Evolutionary conservation across 2,797 vertebrate genomes (phyloP).

Genomic region (Avahi laniger): DNA sequence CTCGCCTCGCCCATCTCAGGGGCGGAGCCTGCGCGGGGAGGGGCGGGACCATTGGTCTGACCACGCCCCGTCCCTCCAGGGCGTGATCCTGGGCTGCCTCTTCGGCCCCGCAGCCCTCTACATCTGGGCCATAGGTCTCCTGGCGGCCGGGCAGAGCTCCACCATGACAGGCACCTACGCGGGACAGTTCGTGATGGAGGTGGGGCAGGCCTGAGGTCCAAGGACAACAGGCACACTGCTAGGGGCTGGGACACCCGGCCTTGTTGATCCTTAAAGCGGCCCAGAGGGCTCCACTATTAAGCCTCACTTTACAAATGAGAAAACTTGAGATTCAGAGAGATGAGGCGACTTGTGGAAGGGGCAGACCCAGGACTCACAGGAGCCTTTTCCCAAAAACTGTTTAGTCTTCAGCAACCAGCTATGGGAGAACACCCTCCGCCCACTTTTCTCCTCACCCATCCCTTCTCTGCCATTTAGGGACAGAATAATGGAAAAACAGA

Average conservation of each 20-base stretch:
- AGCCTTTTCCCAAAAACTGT: not conserved
- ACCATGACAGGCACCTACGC: conserved; percentile 90
- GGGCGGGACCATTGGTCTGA: not conserved
- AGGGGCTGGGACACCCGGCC: accelerated
- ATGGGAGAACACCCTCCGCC: no score
- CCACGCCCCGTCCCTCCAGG: conserved; percentile 71
- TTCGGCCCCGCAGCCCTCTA: conserved; percentile 85
- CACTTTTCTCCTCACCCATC: not conserved
- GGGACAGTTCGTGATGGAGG: conserved; percentile 90
- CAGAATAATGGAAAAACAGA: not conserved
- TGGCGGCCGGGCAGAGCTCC: conserved; percentile 89
- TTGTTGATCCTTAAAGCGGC: not conserved
- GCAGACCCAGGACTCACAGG: not conserved
- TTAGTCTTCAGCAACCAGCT: not conserved
- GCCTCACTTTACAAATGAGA: not conserved
- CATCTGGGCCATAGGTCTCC: conserved; percentile 88
- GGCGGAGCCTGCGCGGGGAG: accelerated
- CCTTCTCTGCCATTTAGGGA: not conserved
- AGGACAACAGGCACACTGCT: not conserved
- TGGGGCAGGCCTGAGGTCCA: conserved; percentile 41
- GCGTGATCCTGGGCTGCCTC: conserved; percentile 87
- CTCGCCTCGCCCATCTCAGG: accelerated
- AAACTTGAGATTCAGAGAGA: not conserved
- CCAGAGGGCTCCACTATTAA: not conserved
- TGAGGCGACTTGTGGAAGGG: not conserved